Conservation (phyloP, 2,797 vertebrate genomes). For the Arnoldichthys spilopterus region DNA sequence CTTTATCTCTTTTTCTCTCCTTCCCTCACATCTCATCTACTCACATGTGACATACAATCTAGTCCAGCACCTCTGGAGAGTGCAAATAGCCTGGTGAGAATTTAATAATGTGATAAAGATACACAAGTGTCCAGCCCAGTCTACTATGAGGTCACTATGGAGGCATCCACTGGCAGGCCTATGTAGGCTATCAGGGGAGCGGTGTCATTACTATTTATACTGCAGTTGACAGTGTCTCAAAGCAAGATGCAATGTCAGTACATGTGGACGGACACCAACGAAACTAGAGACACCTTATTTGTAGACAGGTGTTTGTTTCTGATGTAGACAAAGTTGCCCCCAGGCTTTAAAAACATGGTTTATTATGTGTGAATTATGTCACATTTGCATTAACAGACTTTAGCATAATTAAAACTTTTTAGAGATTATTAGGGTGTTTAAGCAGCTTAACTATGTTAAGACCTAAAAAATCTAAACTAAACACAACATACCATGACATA, state of each 20-base stretch:
- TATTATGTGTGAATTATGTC: no score
- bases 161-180: constrained; percentile 78
- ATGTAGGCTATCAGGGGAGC: constrained; percentile 50
- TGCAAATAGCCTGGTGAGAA: constrained; percentile 82
- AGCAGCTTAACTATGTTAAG: no score
- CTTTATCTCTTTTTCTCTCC: not conserved
- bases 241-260: constrained; percentile 21
- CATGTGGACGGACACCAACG: constrained; percentile 9
- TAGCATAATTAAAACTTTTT: no score
- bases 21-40: constrained; percentile 57
- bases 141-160: constrained; percentile 77
- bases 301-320: constrained; percentile 1
- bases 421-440: no score
- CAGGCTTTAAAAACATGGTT: no score
- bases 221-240: constrained; percentile 35
- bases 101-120: constrained; percentile 85
- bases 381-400: no score
- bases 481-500: no score
- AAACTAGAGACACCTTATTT: constrained; percentile 14
- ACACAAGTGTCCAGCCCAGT: constrained; percentile 80
- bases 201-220: constrained; percentile 59
- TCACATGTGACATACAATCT: constrained; percentile 73
- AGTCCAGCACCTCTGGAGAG: constrained; percentile 68
- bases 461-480: no score
- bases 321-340: not conserved